Base-by-base conservation (phyloP, 2,888 invertebrate genomes). In the Nemotelus pantherinus region DNA sequence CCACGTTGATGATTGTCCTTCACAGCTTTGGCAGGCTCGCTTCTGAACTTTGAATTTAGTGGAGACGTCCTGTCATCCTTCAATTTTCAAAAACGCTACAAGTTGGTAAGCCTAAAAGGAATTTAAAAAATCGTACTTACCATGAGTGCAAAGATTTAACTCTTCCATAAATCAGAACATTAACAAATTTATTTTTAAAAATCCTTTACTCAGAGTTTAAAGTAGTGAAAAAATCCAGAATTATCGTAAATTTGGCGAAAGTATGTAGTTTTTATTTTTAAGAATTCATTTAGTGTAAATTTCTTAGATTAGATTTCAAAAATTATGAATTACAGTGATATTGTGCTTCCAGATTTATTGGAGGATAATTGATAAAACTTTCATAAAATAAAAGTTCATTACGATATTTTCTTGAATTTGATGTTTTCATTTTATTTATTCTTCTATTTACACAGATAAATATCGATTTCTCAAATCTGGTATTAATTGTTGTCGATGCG, bases 301-400 rank as follows among this genome's bases (percentile, higher is more conserved):
- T 53, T 7, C 10, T 6, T 6, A 53, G 10, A 63, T 63, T 63
- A 63, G 41, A n/a, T 63, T 43, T 63, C 63, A 63, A 63, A 63
- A 63, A 43, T 41, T 63, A n/a, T 63, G 5, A 39, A 63, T 5
- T 63, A 5, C 43, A 9, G 43, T 63, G 47, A 65, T 65, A 65
- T 45, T 65, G 65, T 65, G 65, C 65, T 65, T 65, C 65, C 65
- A 65, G 65, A 47, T 47, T 45, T 57, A 25, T 57, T 0, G n/a
- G 25, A 57, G 10, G 10, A 57, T 57, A 57, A 57, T 25, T 25
- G 57, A 57, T 25, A 57, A 7, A 10, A 7, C 10, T 53, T 53
- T 53, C 53, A 5, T 58, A 58, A 5, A 10, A 9, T 10, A 5
- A 25, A 58, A 58, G 5, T 6, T 10, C 7, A 58, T 7, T 10